Evolutionary conservation across 1,140 invertebrate species (phyloP), one percentile per base, ranked within the genome.

Genomic region (Meloidogyne exigua): DNA sequence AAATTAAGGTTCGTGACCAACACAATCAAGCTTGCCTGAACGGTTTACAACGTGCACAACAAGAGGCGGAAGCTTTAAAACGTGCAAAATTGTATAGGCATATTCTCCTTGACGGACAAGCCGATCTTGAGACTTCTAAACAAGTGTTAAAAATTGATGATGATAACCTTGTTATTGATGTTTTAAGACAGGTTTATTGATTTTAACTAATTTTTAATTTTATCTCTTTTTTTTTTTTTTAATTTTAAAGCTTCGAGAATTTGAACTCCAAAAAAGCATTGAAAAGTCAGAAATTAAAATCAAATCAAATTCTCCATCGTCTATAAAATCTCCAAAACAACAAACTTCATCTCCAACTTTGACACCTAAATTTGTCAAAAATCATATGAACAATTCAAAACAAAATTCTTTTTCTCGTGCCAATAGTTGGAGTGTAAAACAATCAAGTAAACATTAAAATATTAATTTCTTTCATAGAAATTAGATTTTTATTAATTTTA

Each of bases 211-310:
- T 4, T 18, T 49, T 0, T 39, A 39, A 49, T 15, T 49, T 1
- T 7, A 15, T 42, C 1, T 42, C 15, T 44, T 44, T 44, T 15
- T 15, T 44, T 13, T 44, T 15, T 44, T 44, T 44, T 9, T 49
- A 18, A 18, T 12, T 13, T 75, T 75, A 21, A 63, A 79, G 77
- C 32, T 79, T 44, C 25, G 66, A 42, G 77, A 79, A 9, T 72
- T 79, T 18, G 77, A 79, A 18, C 64, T 79, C 2, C 79, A 79
- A 13, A 79, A 71, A 63, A 79, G 77, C 7, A 69, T 79, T n/a
- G 77, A 67, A 21, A 73, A 65, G 25, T n/a, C 49, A 9, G 57
- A 73, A 57, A 73, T 44, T 32, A 57, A 62, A 42, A 23, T n/a
- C 21, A 71, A 28, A 57, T 44, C 62, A n/a, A 49, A 62, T 71